Conservation (phyloP, 2,113 vertebrate genomes). For the Psephotus haematonotus region DNA sequence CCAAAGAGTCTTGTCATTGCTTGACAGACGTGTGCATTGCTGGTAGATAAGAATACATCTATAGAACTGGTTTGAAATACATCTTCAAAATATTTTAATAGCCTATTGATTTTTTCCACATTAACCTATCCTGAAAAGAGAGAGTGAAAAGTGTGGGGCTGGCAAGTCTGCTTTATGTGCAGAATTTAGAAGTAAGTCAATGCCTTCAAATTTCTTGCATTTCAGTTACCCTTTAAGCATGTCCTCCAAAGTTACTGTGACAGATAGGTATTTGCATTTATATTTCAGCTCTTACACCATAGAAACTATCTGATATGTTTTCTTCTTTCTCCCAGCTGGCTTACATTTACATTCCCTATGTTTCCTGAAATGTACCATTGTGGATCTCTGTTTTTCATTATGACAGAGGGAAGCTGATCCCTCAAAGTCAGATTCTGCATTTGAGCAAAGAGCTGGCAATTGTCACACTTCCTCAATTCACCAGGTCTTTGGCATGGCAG, state of each 20-base stretch:
- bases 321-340: background rate
- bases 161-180: constrained; percentile 10
- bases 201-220: background rate
- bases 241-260: background rate
- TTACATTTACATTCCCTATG: background rate
- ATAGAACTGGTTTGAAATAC: constrained; percentile 1
- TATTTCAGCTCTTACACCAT: background rate
- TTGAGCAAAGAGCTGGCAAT: background rate
- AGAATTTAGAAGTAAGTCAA: constrained; percentile 34
- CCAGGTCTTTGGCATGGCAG: constrained; percentile 18
- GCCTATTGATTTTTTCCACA: constrained; percentile 36
- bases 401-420: background rate
- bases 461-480: background rate
- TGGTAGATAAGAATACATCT: background rate
- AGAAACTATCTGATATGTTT: background rate
- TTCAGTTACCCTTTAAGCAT: background rate
- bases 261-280: background rate
- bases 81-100: constrained; percentile 60
- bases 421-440: background rate
- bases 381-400: background rate
- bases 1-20: background rate
- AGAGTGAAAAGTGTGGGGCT: background rate
- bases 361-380: background rate
- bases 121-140: constrained; percentile 13
- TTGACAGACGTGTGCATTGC: background rate